Conservation (phyloP, 2,113 vertebrate species). For the Gila orcuttii region DNA sequence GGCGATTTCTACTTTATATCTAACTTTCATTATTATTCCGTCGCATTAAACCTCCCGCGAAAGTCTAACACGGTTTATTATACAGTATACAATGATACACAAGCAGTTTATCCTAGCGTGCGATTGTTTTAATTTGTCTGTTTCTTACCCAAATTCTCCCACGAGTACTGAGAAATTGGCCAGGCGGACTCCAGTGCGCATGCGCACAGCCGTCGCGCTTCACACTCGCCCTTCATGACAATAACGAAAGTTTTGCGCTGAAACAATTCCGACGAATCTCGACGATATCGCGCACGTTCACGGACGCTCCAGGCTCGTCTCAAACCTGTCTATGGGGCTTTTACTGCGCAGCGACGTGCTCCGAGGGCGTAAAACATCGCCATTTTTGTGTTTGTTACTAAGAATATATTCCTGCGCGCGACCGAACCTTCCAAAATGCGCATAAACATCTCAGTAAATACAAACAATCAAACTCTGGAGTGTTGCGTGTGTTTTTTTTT, state of each 20-base stretch:
- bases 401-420: constrained; percentile 52
- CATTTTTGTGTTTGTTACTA: constrained; percentile 53
- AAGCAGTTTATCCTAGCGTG: constrained; percentile 56
- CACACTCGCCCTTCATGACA: constrained; percentile 52
- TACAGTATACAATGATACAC: not conserved
- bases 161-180: constrained; percentile 68
- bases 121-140: constrained; percentile 66
- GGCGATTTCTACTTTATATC: constrained; percentile 66
- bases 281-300: not conserved
- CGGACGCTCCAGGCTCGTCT: not conserved
- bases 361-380: constrained; percentile 19
- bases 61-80: constrained; percentile 45
- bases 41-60: constrained; percentile 46
- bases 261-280: not conserved
- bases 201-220: constrained; percentile 59
- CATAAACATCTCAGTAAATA: not conserved
- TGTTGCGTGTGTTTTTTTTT: not conserved
- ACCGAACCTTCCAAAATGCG: not conserved
- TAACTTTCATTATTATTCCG: constrained; percentile 61
- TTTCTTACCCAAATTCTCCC: constrained; percentile 72
- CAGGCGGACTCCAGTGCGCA: constrained; percentile 66
- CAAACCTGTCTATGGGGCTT: not conserved
- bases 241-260: constrained; percentile 59
- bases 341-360: not conserved
- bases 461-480: not conserved